phyloP scores from a whole-genome alignment of 2,797 vertebrate species.

The Chiropotes sagulatus region DNA sequence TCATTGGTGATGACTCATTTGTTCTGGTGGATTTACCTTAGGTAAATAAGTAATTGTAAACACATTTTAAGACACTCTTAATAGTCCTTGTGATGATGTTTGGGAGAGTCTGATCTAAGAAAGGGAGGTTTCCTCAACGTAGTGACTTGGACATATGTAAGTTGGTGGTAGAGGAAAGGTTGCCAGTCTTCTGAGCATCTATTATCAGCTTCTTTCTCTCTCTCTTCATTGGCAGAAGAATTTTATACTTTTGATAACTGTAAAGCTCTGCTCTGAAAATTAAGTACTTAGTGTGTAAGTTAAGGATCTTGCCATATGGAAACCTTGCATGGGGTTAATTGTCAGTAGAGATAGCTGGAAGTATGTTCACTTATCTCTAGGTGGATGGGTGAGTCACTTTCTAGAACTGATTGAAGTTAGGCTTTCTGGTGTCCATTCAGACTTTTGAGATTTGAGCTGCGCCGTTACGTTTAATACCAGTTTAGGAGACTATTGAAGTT shows the following conservation, averaged over 20 bases:
- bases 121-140: background rate
- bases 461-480: fast-evolving
- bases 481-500: background rate
- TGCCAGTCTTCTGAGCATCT: background rate
- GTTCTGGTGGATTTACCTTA: too few species aligned
- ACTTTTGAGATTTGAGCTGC: background rate
- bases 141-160: too few species aligned
- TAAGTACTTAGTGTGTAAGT: background rate
- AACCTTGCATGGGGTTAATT: background rate
- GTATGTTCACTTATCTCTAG: background rate
- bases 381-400: background rate
- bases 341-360: background rate
- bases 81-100: background rate
- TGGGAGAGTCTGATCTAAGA: background rate
- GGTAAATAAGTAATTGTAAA: background rate
- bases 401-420: background rate
- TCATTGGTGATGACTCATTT: background rate
- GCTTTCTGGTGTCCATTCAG: background rate
- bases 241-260: background rate
- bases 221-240: background rate
- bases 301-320: background rate
- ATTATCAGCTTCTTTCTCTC: background rate
- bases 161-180: background rate
- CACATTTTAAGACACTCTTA: background rate
- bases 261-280: background rate